phyloP scores from a whole-genome alignment of 2,797 vertebrate genomes.

The Molossus molossus region DNA sequence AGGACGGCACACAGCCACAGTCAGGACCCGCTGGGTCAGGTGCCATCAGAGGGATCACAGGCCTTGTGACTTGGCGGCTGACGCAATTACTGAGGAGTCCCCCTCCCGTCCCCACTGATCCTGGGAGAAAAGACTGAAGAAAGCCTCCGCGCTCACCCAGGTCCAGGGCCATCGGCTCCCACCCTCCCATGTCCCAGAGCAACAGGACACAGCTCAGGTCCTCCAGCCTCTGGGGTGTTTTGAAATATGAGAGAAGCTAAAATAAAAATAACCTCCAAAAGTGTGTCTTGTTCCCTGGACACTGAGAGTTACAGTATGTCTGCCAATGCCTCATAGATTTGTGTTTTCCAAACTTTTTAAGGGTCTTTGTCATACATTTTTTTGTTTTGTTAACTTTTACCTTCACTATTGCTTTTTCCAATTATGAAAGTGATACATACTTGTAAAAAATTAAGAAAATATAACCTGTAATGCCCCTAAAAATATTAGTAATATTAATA shows the following conservation, averaged over 20 bases:
- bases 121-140: background rate
- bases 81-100: background rate
- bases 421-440: conserved; percentile 48
- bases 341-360: background rate
- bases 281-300: background rate
- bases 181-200: background rate
- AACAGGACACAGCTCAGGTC: background rate
- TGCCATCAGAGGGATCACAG: background rate
- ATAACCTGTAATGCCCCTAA: background rate
- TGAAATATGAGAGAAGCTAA: background rate
- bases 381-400: conserved; percentile 42
- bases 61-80: background rate
- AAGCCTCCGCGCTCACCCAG: background rate
- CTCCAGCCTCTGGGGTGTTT: background rate
- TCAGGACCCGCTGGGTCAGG: background rate
- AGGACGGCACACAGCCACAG: background rate
- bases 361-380: background rate
- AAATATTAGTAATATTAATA: background rate
- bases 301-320: background rate
- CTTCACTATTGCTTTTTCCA: background rate
- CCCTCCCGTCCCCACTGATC: background rate
- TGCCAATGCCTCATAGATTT: background rate
- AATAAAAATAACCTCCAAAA: conserved; percentile 9
- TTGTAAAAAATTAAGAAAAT: conserved; percentile 48
- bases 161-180: background rate